Evolutionary conservation across 1,140 invertebrate species (phyloP).

Genomic region (Scaptodrosophila lebanonensis): DNA sequence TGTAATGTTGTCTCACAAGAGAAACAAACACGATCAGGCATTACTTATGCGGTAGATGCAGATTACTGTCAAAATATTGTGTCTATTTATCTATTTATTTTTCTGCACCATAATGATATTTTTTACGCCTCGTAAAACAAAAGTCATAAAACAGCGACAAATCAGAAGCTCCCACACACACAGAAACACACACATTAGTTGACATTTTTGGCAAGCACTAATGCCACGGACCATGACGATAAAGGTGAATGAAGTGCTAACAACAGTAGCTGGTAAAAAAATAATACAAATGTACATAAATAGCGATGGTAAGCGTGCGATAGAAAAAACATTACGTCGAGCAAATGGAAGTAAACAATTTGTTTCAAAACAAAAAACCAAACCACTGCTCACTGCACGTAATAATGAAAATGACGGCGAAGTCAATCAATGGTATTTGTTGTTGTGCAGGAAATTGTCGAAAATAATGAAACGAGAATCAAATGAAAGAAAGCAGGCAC

Average conservation of each 20-base stretch:
- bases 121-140: constrained; percentile 58
- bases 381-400: constrained; percentile 18
- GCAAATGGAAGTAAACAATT: constrained; percentile 53
- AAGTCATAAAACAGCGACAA: constrained; percentile 35
- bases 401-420: constrained; percentile 60
- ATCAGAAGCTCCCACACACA: background rate
- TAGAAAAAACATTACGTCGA: constrained; percentile 52
- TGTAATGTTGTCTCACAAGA: too few species aligned
- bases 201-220: constrained; percentile 11
- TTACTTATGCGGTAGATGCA: too few species aligned
- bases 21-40: too few species aligned
- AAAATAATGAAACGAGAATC: constrained; percentile 41
- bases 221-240: constrained; percentile 15
- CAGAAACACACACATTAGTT: background rate
- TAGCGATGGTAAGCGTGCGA: constrained; percentile 32
- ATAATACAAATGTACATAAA: constrained; percentile 1
- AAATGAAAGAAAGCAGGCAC: constrained; percentile 4
- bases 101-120: constrained; percentile 43
- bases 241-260: constrained; percentile 35
- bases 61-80: too few species aligned
- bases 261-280: background rate
- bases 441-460: constrained; percentile 35
- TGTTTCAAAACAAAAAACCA: constrained; percentile 7
- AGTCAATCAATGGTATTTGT: constrained; percentile 52
- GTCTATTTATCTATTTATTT: constrained; percentile 23